Evolutionary conservation across 2,113 vertebrate species (phyloP).

Genomic region (Bos indicus): DNA sequence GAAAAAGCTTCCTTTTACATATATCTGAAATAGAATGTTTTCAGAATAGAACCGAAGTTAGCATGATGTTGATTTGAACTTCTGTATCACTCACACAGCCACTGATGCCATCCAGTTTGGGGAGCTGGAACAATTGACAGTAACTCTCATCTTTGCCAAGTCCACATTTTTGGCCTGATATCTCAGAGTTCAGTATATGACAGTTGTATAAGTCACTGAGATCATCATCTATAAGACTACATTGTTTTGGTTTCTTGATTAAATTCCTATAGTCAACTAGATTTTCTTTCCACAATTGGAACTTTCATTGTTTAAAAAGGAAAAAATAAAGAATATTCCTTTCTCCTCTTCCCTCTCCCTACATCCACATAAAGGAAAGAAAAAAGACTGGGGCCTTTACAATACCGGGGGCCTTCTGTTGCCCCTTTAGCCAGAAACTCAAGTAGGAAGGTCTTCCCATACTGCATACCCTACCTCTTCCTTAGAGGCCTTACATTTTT

Average conservation of each 20-base stretch:
- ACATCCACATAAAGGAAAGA: neutral
- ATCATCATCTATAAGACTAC: conserved; percentile 37
- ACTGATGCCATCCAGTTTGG: conserved; percentile 19
- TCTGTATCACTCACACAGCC: neutral
- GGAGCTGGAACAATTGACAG: conserved; percentile 61
- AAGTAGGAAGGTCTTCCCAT: neutral
- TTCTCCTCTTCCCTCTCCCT: neutral
- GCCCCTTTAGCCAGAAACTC: neutral
- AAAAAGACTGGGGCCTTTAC: neutral
- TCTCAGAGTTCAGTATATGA: conserved; percentile 44
- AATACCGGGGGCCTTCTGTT: neutral
- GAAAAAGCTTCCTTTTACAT: conserved; percentile 30
- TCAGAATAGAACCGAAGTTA: conserved; percentile 32
- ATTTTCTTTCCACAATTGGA: conserved; percentile 38
- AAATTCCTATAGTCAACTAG: conserved; percentile 23
- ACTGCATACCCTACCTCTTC: neutral
- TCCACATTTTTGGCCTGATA: conserved; percentile 53
- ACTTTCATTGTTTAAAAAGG: neutral
- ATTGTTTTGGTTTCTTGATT: conserved; percentile 37
- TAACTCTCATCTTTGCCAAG: conserved; percentile 53
- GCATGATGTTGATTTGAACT: conserved; percentile 21
- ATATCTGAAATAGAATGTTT: conserved; percentile 19
- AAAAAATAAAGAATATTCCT: neutral
- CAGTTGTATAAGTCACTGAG: conserved; percentile 33
- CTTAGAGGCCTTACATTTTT: neutral